These are phyloP conservation scores for Ramazzottius varieornatus DNA, from an alignment of 2,888 invertebrate species.

Conservation along the genomic window DNA sequence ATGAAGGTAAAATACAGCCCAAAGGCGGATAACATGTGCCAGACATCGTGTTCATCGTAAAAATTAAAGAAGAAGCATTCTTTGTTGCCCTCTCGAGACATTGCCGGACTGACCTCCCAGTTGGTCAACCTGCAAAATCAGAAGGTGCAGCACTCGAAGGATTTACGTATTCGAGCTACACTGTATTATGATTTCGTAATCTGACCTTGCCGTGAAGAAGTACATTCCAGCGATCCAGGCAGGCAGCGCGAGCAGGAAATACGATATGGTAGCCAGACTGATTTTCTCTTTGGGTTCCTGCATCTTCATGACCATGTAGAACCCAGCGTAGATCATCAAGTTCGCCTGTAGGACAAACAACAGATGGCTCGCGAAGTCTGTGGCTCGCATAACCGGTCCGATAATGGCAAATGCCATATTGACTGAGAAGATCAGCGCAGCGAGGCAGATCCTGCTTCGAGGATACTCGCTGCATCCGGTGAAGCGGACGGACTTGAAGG, in stretches of 20 bases:
- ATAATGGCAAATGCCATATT: not conserved
- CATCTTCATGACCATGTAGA: constrained; percentile 60
- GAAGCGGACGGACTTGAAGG: too few species aligned
- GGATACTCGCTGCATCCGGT: too few species aligned
- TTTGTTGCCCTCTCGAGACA: not conserved
- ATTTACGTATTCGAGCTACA: too few species aligned
- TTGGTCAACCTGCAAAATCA: not conserved
- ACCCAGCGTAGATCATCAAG: constrained; percentile 46
- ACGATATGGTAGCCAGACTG: not conserved
- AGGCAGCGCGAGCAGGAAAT: not conserved
- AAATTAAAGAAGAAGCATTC: constrained; percentile 29
- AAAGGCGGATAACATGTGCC: constrained; percentile 32
- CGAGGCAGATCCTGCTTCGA: not conserved
- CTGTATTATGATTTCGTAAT: too few species aligned
- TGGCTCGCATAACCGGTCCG: not conserved
- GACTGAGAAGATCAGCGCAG: not conserved
- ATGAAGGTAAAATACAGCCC: constrained; percentile 28
- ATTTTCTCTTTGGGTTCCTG: not conserved
- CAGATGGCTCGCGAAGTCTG: constrained; percentile 50
- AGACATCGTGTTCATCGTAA: constrained; percentile 55
- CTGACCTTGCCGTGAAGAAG: not conserved
- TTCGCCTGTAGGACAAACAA: constrained; percentile 54
- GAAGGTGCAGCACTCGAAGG: too few species aligned
- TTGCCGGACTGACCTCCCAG: not conserved
- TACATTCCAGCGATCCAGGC: not conserved